Base-by-base conservation (phyloP, 2,888 invertebrate species). In the Heliconius ethilla region DNA sequence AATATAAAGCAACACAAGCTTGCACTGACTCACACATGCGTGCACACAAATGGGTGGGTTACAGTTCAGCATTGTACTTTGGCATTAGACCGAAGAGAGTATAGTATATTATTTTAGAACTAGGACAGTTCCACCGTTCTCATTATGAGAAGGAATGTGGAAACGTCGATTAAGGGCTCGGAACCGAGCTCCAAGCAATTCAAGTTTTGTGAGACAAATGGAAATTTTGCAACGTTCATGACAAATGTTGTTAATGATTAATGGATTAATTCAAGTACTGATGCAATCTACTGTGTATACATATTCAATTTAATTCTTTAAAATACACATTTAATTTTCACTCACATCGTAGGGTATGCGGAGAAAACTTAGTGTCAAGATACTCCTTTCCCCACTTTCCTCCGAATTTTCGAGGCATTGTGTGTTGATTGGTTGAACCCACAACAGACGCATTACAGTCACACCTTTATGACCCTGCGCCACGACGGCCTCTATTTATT, bases 51-150 rank as follows among this genome's bases (percentile, higher is more conserved):
- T 89, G 90, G 90, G 89, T 84, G 83, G 75, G 85, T 87, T 85
- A 89, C 87, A 89, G 88, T 85, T 82, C 83, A 82, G 88, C 88
- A 92, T 92, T 94, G 90, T 92, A 85, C 89, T 91, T 86, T 87
- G 89, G 90, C 90, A 91, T 88, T 91, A 92, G 92, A 93, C 91
- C 92, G 91, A 91, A 89, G 89, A 92, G 90, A 90, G 90, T 86
- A 88, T 91, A 87, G 87, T 88, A 90, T 87, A 84, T 90, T 88
- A 89, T 88, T 90, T 89, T 88, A 89, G 88, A 93, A 91, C 90
- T 92, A 90, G 92, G 89, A 87, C 92, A 89, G 84, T 87, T 90
- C 89, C 87, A 89, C 85, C 88, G 86, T 89, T 87, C 87, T 90
- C 90, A 91, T 92, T 91, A 89, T 86, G 78, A 70, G 62, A 45